Percentiles rank a stretch among this genome's conserved stretches.
These are phyloP conservation scores for Hystrix brachyura DNA, from an alignment of 2,113 vertebrate species.

Conservation along the genomic window DNA sequence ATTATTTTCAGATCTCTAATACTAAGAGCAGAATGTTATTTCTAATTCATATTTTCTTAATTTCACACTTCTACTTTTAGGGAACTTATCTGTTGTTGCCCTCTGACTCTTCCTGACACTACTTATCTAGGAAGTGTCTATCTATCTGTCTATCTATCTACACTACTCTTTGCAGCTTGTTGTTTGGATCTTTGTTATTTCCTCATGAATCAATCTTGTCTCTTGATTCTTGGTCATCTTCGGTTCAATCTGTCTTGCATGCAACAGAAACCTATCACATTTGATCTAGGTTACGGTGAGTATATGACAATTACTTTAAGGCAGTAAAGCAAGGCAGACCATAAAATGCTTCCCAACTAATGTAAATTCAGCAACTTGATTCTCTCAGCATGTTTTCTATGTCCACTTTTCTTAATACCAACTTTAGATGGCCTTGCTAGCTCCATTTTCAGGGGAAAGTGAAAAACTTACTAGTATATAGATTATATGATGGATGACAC, in stretches of 20 bases:
- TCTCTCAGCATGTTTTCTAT: constrained; percentile 58
- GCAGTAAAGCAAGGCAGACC: background rate
- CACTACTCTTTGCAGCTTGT: background rate
- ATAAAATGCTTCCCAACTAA: constrained; percentile 39
- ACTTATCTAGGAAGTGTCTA: background rate
- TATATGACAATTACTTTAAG: constrained; percentile 19
- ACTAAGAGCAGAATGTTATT: background rate
- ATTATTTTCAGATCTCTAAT: constrained; percentile 11
- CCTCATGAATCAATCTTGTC: constrained; percentile 39
- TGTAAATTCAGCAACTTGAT: constrained; percentile 30
- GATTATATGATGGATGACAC: constrained; percentile 57
- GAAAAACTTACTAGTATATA: constrained; percentile 63
- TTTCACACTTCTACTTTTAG: background rate
- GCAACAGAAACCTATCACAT: background rate
- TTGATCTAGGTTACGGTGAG: constrained; percentile 16
- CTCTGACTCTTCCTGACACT: background rate
- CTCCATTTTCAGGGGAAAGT: constrained; percentile 56
- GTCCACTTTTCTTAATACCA: constrained; percentile 46
- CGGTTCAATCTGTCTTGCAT: background rate
- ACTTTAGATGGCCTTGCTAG: constrained; percentile 50
- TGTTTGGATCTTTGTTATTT: background rate
- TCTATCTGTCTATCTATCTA: background rate
- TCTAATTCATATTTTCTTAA: constrained; percentile 16
- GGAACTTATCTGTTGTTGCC: background rate
- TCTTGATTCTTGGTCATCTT: constrained; percentile 18